Percentiles rank a stretch among this genome's conserved stretches.
Conservation (phyloP, 1,140 invertebrate species). For the Drosophila carrolli region DNA sequence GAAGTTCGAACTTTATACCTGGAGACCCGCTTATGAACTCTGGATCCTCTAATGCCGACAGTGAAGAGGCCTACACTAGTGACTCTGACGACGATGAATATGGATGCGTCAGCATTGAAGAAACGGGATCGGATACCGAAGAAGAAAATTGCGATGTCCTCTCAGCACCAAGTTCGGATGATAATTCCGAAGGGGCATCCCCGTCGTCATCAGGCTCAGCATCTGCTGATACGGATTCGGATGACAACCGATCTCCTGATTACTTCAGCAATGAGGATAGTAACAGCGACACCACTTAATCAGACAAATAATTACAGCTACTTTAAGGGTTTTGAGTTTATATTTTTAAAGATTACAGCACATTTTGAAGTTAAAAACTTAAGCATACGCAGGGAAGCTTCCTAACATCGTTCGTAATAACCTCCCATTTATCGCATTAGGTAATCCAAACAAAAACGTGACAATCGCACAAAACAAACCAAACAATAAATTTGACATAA, state of each 20-base stretch:
- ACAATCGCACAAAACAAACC: constrained; percentile 72
- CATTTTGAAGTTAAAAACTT: constrained; percentile 4
- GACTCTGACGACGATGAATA: constrained; percentile 1
- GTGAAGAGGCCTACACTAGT: background rate
- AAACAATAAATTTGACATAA: constrained; percentile 61
- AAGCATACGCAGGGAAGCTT: background rate
- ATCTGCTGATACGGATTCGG: constrained; percentile 12
- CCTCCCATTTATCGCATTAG: constrained; percentile 30
- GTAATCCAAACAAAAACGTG: constrained; percentile 70
- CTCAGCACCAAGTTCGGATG: constrained; percentile 2
- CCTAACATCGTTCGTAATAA: background rate
- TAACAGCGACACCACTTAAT: constrained; percentile 38
- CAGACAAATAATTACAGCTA: background rate
- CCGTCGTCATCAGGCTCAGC: constrained; percentile 6
- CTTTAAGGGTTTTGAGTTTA: constrained; percentile 8
- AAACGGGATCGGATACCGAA: background rate
- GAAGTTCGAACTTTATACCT: background rate
- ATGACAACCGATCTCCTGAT: constrained; percentile 4
- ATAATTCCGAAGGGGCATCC: constrained; percentile 12
- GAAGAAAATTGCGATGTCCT: constrained; percentile 1
- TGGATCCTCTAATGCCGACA: background rate
- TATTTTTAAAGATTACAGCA: background rate
- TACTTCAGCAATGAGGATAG: background rate
- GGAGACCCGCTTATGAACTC: constrained; percentile 1
- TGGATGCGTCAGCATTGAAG: constrained; percentile 12